Evolutionary conservation across 2,113 vertebrate genomes (phyloP), one percentile per base, ranked within the genome.

Genomic region (Dendropsophus ebraccatus): DNA sequence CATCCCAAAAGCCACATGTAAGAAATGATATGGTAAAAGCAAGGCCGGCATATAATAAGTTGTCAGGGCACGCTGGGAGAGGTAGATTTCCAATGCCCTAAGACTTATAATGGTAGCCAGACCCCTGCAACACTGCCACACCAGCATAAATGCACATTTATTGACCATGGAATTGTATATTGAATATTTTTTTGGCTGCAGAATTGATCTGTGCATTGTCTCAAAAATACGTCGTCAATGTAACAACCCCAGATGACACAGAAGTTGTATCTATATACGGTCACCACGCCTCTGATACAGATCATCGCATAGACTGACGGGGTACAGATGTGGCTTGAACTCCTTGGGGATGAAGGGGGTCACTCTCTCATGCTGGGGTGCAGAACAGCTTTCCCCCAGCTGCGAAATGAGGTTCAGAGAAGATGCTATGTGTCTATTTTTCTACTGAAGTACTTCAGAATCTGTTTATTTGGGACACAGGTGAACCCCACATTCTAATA

Each of bases 351-450:
- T 54, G 28, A 32, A 58, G 49, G n/a, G 9, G 4, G 30, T 35
- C 74, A 25, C 17, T 49, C 47, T 19, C 19, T 50, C 4, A 16
- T 32, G 28, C 49, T 28, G 17, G 74, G 41, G 49, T 56, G 19
- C 50, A 54, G 49, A 54, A 52, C 17, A 56, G 50, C 49, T 32
- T 30, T 32, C 47, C 14, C 47, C 73, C 4, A n/a, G 8, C 8
- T 3, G 8, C 8, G 8, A 41, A 58, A 58, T 6, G 16, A 16
- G 75, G 50, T 32, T 21, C 30, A 12, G 65, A 52, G 28, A 52
- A 19, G 28, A 19, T 37, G 45, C 30, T 32, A 54, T 28, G 75
- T 78, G 47, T 78, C 54, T 80, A 45, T 80, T 80, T 80, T 80
- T 80, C 77, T 60, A 80, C 23, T 80, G n/a, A 80, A 60, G 54